Percentiles rank a stretch among this genome's conserved stretches.
These are phyloP conservation scores for Actenoides lindsayi DNA, from an alignment of 2,113 vertebrate species.

Conservation along the genomic window DNA sequence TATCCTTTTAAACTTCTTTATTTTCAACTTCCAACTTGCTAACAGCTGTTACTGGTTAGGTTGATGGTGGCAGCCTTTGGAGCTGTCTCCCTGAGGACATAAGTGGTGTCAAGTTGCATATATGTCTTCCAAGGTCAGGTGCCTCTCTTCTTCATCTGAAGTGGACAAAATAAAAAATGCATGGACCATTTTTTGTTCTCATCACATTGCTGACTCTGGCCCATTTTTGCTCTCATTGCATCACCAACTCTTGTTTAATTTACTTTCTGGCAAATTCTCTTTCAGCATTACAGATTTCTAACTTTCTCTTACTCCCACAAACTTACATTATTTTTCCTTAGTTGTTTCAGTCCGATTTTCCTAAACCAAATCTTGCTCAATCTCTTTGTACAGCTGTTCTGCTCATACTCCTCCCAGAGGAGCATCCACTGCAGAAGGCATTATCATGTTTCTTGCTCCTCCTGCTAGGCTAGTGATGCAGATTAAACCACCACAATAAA, in stretches of 20 bases:
- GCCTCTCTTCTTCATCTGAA: neutral
- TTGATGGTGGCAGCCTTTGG: neutral
- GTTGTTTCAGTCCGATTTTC: neutral
- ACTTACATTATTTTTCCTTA: neutral
- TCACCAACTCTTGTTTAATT: neutral
- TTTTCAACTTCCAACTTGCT: neutral
- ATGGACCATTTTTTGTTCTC: neutral
- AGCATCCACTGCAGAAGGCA: neutral
- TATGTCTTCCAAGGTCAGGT: neutral
- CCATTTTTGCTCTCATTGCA: neutral
- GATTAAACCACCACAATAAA: constrained; percentile 14
- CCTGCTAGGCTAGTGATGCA: constrained; percentile 3
- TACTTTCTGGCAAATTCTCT: neutral
- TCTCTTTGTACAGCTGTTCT: neutral
- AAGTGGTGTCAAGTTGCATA: neutral
- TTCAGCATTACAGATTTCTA: neutral
- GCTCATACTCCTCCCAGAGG: neutral
- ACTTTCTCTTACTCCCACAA: neutral
- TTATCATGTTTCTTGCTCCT: neutral
- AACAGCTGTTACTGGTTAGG: neutral
- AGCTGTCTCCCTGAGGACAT: neutral
- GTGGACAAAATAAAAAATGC: neutral
- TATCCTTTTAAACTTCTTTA: neutral
- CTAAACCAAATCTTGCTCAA: neutral
- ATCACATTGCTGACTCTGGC: neutral